Percentiles rank a stretch among this genome's conserved stretches.
These are phyloP conservation scores for Osmerus eperlanus DNA, from an alignment of 2,113 vertebrate genomes.

Conservation along the genomic window DNA sequence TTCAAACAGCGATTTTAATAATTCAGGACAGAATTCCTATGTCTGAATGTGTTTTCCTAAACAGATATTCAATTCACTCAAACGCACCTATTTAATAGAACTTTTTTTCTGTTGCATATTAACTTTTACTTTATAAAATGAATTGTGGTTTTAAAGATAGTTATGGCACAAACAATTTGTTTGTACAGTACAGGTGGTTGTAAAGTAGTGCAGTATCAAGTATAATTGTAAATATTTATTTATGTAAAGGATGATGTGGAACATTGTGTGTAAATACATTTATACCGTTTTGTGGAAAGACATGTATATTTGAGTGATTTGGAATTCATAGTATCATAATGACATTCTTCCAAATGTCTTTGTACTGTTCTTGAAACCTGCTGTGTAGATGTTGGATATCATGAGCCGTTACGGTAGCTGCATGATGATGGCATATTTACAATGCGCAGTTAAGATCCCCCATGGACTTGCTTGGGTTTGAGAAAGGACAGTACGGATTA, in stretches of 20 bases:
- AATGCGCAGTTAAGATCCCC: no score
- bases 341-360: neutral
- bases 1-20: neutral
- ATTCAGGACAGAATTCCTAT: neutral
- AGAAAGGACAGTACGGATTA: no score
- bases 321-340: neutral
- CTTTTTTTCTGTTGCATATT: slow-evolving; percentile 10
- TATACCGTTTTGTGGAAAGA: slow-evolving; percentile 43
- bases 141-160: neutral
- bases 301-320: neutral
- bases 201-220: slow-evolving; percentile 25
- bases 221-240: slow-evolving; percentile 64
- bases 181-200: slow-evolving; percentile 29
- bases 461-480: no score
- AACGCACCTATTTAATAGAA: neutral
- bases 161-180: slow-evolving; percentile 27
- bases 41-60: neutral
- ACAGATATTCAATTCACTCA: no score
- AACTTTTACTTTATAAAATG: neutral
- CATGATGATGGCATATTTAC: no score
- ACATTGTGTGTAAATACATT: slow-evolving; percentile 55
- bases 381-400: no score
- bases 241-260: slow-evolving; percentile 52
- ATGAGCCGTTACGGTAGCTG: no score
- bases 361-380: no score